Evolutionary conservation across 2,888 invertebrate species (phyloP), one percentile per base, ranked within the genome.

Genomic region (Xanthia icteritia): DNA sequence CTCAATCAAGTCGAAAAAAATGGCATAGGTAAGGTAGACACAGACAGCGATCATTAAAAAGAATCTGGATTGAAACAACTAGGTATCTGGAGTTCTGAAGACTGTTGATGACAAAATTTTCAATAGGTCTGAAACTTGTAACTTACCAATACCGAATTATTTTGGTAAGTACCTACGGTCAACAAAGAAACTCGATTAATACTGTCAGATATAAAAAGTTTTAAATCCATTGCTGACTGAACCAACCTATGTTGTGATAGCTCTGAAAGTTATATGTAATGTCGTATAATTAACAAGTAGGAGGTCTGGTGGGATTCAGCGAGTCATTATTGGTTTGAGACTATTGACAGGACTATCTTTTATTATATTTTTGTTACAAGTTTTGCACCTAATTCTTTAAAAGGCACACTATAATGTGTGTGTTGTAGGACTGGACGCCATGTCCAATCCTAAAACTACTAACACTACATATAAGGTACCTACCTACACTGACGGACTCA

Each of bases 21-120:
- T 45, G 36, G 65, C 64, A 72, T 74, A 71, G 67, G n/a, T 31
- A n/a, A n/a, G n/a, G n/a, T n/a, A n/a, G n/a, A n/a, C n/a, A 72
- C 20, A 54, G 1, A 11, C n/a, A 51, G 20, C 51, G 23, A 11
- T 48, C 2, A 11, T 15, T 27, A 45, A 36, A 42, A 72, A 51
- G 23, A n/a, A 54, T 36, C 6, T 17, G 15, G 27, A 54, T 45
- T 45, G 45, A 45, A 45, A 45, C 45, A 45, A 45, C 15, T 45
- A n/a, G n/a, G n/a, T n/a, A 45, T 36, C 23, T 31, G 13, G 1
- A 36, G 8, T 51, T 51, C 51, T 51, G 51, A 23, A 51, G 5
- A 36, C 23, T 45, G 17, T n/a, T 54, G n/a, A n/a, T 51, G 31
- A 20, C 5, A 17, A 31, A n/a, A 23, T 3, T 71, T 17, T n/a